Conservation (phyloP, 2,888 invertebrate species). For the Andrena camellia region DNA sequence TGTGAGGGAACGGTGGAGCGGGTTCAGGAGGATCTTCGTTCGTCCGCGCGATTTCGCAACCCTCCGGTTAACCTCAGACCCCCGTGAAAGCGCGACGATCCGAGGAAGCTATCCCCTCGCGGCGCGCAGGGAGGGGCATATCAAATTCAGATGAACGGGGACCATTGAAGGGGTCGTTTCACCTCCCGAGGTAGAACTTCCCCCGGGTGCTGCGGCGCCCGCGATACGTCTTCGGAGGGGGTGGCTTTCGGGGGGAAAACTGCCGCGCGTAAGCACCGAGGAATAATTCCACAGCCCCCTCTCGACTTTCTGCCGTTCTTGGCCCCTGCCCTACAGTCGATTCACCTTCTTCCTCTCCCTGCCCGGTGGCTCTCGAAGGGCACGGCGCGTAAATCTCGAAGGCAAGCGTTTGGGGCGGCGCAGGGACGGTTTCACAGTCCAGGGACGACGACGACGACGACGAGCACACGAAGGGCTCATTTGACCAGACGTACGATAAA, state of each 20-base stretch:
- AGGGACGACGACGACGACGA: conserved; percentile 53
- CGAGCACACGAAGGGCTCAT: conserved; percentile 60
- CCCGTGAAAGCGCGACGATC: too few species aligned
- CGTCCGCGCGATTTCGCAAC: too few species aligned
- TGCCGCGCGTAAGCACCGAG: conserved; percentile 55
- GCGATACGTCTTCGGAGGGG: conserved; percentile 26
- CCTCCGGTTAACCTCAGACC: too few species aligned
- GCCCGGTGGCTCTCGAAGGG: neutral
- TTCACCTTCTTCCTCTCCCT: neutral
- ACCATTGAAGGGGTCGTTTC: conserved; percentile 9
- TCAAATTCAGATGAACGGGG: conserved; percentile 5
- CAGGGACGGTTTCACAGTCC: conserved; percentile 56
- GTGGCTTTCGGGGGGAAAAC: neutral
- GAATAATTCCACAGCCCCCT: conserved; percentile 63
- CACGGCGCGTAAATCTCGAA: conserved; percentile 72
- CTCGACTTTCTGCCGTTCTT: conserved; percentile 53
- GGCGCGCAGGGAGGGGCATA: neutral
- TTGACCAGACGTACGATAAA: conserved; percentile 80
- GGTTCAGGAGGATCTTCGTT: too few species aligned
- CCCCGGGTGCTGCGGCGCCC: neutral
- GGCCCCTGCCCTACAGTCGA: conserved; percentile 29
- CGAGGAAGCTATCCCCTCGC: neutral
- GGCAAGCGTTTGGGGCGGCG: conserved; percentile 60
- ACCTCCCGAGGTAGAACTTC: conserved; percentile 21
- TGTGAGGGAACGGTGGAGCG: too few species aligned